Evolutionary conservation across 2,797 vertebrate species (phyloP).

Genomic region (Enoplosus armatus): DNA sequence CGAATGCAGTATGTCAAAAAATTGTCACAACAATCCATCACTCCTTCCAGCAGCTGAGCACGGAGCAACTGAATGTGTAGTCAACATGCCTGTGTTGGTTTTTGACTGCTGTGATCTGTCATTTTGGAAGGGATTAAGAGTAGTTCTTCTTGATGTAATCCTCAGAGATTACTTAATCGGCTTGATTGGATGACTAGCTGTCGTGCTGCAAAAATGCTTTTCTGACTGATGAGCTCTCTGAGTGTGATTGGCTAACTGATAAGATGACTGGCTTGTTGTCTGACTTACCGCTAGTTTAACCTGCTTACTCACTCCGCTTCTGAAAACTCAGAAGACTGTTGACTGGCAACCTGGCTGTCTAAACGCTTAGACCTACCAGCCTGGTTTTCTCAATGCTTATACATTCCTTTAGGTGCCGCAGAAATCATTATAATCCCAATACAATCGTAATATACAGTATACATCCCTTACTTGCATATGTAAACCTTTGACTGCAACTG

Average conservation of each 20-base stretch:
- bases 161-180: slow-evolving; percentile 42
- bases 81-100: slow-evolving; percentile 16
- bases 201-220: neutral
- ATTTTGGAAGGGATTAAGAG: slow-evolving; percentile 48
- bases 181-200: slow-evolving; percentile 15
- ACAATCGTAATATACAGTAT: neutral
- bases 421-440: neutral
- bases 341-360: neutral
- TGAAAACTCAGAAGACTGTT: slow-evolving; percentile 2
- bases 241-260: neutral
- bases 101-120: slow-evolving; percentile 48
- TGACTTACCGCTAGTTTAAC: neutral
- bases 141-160: slow-evolving; percentile 49
- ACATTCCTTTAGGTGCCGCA: neutral
- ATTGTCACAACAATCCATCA: slow-evolving; percentile 22
- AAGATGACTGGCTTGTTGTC: slow-evolving; percentile 4
- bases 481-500: neutral
- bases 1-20: slow-evolving; percentile 11
- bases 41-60: neutral
- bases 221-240: slow-evolving; percentile 4
- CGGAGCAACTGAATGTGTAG: neutral
- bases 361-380: neutral
- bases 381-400: neutral
- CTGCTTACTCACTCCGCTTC: neutral
- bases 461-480: neutral